phyloP scores from a whole-genome alignment of 2,797 vertebrate species.

The Onychomys arenicola region DNA sequence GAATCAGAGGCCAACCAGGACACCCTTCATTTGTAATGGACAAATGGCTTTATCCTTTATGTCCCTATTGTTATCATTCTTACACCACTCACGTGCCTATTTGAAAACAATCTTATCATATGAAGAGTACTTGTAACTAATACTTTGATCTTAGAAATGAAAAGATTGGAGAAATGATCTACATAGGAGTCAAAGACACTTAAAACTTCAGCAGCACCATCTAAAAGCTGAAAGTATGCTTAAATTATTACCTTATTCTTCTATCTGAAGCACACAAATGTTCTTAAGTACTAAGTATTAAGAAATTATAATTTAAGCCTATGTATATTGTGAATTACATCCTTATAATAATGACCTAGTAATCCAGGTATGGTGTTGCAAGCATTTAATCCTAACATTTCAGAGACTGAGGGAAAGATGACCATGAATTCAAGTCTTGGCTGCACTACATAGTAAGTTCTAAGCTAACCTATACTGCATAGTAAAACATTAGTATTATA shows the following conservation, averaged over 20 bases:
- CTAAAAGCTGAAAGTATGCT: not conserved
- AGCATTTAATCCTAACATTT: not conserved
- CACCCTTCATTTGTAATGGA: not conserved
- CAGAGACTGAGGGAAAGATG: not conserved
- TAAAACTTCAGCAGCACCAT: not conserved
- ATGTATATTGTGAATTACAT: not conserved
- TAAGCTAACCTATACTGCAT: not conserved
- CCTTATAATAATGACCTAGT: not conserved
- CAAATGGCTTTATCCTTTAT: not conserved
- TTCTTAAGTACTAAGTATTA: not conserved
- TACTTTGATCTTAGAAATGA: not conserved
- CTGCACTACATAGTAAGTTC: not conserved
- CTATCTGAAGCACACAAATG: not conserved
- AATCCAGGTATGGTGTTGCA: not conserved
- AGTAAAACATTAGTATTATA: not conserved
- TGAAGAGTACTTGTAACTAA: not conserved
- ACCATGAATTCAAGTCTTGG: not conserved
- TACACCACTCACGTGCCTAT: not conserved
- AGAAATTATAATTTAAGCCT: not conserved
- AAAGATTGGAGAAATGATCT: not conserved
- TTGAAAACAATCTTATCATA: not conserved
- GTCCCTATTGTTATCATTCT: not conserved
- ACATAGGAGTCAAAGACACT: not conserved
- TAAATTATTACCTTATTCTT: not conserved
- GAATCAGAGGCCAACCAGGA: not conserved